These are phyloP conservation scores for Dicyema japonicum DNA, from an alignment of 1,140 invertebrate species.

Conservation along the genomic window DNA sequence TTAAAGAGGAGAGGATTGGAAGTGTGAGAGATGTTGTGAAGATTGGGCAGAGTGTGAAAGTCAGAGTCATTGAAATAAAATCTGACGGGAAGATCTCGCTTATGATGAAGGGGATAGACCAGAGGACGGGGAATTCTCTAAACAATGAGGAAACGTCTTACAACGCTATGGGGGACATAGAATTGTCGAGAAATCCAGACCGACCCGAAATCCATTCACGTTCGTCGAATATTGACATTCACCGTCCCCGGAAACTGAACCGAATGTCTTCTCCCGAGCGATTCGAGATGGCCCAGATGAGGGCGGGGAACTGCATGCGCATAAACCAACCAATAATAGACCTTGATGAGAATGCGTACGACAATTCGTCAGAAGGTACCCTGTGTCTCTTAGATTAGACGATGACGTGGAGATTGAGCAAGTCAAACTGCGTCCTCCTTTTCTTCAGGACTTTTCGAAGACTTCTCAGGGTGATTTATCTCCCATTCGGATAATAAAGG, in stretches of 20 bases:
- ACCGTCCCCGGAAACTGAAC: conserved; percentile 12
- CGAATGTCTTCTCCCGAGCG: conserved; percentile 71
- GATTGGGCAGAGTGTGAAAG: conserved; percentile 40
- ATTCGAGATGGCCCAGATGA: conserved; percentile 38
- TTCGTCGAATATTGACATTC: conserved; percentile 19
- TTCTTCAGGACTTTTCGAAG: conserved; percentile 46
- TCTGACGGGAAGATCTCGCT: conserved; percentile 70
- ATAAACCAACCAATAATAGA: conserved; percentile 18
- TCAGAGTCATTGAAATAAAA: conserved; percentile 35
- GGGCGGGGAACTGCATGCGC: conserved; percentile 33
- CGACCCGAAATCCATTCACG: conserved; percentile 23
- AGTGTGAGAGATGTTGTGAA: conserved; percentile 68
- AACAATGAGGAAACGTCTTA: not conserved
- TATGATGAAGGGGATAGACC: conserved; percentile 91
- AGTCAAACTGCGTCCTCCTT: conserved; percentile 85
- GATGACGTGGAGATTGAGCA: conserved; percentile 95
- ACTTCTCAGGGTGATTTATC: conserved; percentile 59
- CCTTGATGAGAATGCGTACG: conserved; percentile 17
- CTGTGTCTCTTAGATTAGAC: conserved; percentile 26
- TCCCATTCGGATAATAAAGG: conserved; percentile 71
- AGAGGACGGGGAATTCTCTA: conserved; percentile 30
- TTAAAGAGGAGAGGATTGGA: conserved; percentile 61
- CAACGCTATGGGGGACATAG: not conserved
- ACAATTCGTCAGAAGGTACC: conserved; percentile 28
- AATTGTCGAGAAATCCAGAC: not conserved